Percentiles rank a stretch among this genome's conserved stretches.
These are phyloP conservation scores for Melanotaenia trifasciata DNA, from an alignment of 2,797 vertebrate genomes.

Conservation along the genomic window DNA sequence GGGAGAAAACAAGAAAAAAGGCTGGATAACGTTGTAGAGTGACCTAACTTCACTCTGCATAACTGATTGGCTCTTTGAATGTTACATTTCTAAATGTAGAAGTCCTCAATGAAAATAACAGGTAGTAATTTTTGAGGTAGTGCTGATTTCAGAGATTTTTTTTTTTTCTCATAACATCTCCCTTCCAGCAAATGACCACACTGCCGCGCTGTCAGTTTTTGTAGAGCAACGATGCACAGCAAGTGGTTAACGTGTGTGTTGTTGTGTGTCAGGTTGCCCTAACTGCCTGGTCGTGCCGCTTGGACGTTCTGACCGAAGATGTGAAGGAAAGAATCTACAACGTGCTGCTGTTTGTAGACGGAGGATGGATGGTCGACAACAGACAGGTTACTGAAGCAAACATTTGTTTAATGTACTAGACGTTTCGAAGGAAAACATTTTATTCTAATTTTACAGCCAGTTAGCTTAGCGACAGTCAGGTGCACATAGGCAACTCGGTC, in stretches of 20 bases:
- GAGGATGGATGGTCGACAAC: slow-evolving; percentile 98
- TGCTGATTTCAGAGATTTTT: too few species aligned
- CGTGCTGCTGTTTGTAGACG: slow-evolving; percentile 95
- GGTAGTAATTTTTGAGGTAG: too few species aligned
- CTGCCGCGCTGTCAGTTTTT: too few species aligned
- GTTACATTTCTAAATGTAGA: too few species aligned
- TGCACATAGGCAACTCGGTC: background rate
- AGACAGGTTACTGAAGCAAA: slow-evolving; percentile 84
- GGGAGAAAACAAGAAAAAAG: too few species aligned
- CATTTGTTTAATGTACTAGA: background rate
- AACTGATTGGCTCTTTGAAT: too few species aligned
- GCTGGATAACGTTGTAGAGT: too few species aligned
- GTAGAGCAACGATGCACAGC: too few species aligned
- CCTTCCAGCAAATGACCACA: background rate
- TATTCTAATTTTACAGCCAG: background rate
- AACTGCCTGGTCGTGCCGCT: slow-evolving; percentile 88
- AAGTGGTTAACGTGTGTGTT: background rate
- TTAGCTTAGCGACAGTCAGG: background rate
- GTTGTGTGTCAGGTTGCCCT: slow-evolving; percentile 45
- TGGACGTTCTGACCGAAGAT: slow-evolving; percentile 91
- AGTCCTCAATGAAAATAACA: too few species aligned
- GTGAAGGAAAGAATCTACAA: slow-evolving; percentile 98
- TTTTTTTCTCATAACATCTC: background rate
- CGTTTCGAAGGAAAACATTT: background rate
- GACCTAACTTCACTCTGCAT: too few species aligned